Base-by-base conservation (phyloP, 2,797 vertebrate genomes). In the Spheniscus humboldti region DNA sequence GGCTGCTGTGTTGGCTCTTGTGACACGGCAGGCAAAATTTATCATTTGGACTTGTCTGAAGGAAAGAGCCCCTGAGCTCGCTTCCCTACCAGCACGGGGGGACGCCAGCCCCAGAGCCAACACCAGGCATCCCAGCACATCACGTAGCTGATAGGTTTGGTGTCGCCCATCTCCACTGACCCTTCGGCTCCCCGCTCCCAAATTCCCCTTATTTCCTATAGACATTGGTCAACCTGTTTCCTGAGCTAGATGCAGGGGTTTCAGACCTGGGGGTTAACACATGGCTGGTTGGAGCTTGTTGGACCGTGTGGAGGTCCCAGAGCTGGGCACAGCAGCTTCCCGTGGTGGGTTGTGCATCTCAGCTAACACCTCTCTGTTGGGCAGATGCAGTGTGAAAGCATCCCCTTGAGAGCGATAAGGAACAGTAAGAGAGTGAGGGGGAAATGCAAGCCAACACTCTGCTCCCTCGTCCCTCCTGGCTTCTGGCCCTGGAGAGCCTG, bases 51-150 rank as follows among this genome's bases (percentile, higher is more conserved):
- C 37, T 67, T 35, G 6, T 47, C 71, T 66, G 39, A 75, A 72
- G 77, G 66, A 74, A 37, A 33, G 33, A 72, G 19, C 13, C 24
- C 27, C 43, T 1, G 3, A 48, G 39, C 27, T 56, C 0, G 0
- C 16, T 28, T 67, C 60, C 30, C 15, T 7, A 18, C 12, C 53
- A 55, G 25, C 7, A 7, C 0, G 0, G 13, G 28, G 41, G 9
- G 28, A 59, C 0, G 3, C 43, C 45, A 35, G 22, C 18, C 37
- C 37, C 23, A 47, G 43, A 77, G 47, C 47, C 43, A 66, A 7
- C 72, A 30, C 7, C 1, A 2, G 35, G 30, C 24, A 48, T 31
- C 68, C 39, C 74, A 89, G 60, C 33, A 45, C 3, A 7, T 31
- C 35, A 39, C 0, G 0, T 25, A 43, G 16, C 5, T 53, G 35